A percentile compares a stretch with the other conserved stretches of the same genome.
Conservation (phyloP, 2,113 vertebrate genomes). For the Mormyrus lacerda region DNA sequence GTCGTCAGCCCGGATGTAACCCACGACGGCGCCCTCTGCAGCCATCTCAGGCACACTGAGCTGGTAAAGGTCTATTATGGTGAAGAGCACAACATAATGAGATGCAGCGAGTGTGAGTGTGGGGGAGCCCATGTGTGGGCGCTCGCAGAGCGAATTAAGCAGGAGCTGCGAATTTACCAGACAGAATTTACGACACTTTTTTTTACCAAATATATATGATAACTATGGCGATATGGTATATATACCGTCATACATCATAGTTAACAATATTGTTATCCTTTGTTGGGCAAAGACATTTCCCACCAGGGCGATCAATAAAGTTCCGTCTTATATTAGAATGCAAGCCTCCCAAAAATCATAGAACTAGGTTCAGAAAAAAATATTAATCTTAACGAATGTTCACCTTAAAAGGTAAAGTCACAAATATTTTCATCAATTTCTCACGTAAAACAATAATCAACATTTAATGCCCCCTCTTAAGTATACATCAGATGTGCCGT, state of each 20-base stretch:
- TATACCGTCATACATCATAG: neutral
- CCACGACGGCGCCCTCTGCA: conserved; percentile 75
- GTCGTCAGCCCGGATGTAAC: conserved; percentile 81
- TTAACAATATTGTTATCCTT: neutral
- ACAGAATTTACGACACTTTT: neutral
- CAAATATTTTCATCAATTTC: neutral
- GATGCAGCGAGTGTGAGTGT: neutral
- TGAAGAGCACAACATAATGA: neutral
- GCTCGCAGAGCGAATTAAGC: neutral
- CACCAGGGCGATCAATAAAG: neutral
- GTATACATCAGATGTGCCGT: neutral
- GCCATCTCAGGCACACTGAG: conserved; percentile 81
- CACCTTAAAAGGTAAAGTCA: neutral
- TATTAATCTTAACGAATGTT: neutral
- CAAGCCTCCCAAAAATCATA: neutral
- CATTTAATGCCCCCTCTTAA: neutral
- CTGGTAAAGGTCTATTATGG: conserved; percentile 79
- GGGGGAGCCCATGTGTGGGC: too few relatives aligned
- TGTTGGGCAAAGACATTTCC: neutral
- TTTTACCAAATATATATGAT: neutral
- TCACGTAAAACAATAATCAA: neutral
- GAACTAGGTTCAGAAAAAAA: neutral
- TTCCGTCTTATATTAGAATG: neutral
- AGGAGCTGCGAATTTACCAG: neutral
- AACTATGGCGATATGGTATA: neutral